These are phyloP conservation scores for Glaucomys volans DNA, from an alignment of 2,113 vertebrate species.

Conservation along the genomic window DNA sequence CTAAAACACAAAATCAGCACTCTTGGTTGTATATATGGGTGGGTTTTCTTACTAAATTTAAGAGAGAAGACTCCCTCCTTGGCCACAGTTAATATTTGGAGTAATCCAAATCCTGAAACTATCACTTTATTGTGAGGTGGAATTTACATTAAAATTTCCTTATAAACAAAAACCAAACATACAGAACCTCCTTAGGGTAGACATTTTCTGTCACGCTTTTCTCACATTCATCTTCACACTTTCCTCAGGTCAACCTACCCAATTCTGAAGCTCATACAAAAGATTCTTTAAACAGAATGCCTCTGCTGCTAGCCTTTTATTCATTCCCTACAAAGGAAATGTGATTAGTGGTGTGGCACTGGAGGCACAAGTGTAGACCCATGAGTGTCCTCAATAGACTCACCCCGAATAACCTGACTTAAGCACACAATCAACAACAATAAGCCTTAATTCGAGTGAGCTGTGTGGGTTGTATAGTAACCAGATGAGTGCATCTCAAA, in stretches of 20 bases:
- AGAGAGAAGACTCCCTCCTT: not conserved
- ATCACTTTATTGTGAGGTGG: not conserved
- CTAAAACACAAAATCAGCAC: not conserved
- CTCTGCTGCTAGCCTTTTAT: not conserved
- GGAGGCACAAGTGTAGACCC: not conserved
- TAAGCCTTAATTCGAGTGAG: not conserved
- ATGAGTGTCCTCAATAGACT: not conserved
- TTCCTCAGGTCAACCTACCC: constrained; percentile 34
- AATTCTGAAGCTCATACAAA: constrained; percentile 5
- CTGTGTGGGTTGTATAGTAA: not conserved
- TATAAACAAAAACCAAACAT: constrained; percentile 17
- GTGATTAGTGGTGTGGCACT: not conserved
- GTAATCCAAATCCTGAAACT: constrained; percentile 10
- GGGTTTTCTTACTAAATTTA: constrained; percentile 24
- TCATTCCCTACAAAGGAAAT: constrained; percentile 19
- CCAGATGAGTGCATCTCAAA: not conserved
- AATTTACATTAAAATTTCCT: constrained; percentile 33
- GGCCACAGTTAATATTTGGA: not conserved
- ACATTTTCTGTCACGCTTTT: constrained; percentile 18
- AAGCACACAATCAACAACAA: not conserved
- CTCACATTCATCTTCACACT: constrained; percentile 14
- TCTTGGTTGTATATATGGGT: not conserved
- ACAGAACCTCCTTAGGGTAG: not conserved
- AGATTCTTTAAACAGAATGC: not conserved
- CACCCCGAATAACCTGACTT: not conserved